phyloP scores from a whole-genome alignment of 1,140 invertebrate species.

The Euura saliciscinereae region DNA sequence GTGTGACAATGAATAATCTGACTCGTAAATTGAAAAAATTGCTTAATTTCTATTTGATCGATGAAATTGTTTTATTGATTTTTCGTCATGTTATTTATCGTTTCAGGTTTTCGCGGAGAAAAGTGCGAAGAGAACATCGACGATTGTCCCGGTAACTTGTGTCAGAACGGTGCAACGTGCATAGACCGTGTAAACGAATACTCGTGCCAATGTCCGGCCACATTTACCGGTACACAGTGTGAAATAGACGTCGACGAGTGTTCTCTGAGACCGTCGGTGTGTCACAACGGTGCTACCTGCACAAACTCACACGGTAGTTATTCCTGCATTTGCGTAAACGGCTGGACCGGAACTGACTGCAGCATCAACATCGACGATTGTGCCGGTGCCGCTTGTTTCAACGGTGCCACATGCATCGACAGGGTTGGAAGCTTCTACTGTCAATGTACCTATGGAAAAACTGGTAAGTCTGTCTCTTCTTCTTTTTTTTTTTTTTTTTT shows the following conservation, averaged over 20 bases:
- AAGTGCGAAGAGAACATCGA: constrained; percentile 91
- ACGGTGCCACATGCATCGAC: constrained; percentile 96
- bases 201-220: constrained; percentile 85
- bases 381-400: constrained; percentile 90
- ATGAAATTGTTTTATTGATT: no score
- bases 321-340: constrained; percentile 96
- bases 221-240: constrained; percentile 85
- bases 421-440: constrained; percentile 94
- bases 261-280: constrained; percentile 79
- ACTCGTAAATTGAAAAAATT: no score
- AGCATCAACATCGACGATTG: constrained; percentile 95
- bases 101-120: constrained; percentile 81
- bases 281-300: constrained; percentile 94
- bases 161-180: constrained; percentile 90
- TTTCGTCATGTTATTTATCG: constrained; percentile 33
- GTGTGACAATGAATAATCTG: no score
- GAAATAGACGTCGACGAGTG: constrained; percentile 83
- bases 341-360: constrained; percentile 91
- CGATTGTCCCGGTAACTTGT: constrained; percentile 87
- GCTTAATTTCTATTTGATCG: no score
- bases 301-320: constrained; percentile 89
- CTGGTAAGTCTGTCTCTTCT: constrained; percentile 65
- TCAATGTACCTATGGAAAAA: constrained; percentile 93
- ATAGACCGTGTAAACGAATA: constrained; percentile 87
- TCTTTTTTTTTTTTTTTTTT: constrained; percentile 14